phyloP scores from a whole-genome alignment of 2,113 vertebrate species.

The Drymodes brunneopygia region DNA sequence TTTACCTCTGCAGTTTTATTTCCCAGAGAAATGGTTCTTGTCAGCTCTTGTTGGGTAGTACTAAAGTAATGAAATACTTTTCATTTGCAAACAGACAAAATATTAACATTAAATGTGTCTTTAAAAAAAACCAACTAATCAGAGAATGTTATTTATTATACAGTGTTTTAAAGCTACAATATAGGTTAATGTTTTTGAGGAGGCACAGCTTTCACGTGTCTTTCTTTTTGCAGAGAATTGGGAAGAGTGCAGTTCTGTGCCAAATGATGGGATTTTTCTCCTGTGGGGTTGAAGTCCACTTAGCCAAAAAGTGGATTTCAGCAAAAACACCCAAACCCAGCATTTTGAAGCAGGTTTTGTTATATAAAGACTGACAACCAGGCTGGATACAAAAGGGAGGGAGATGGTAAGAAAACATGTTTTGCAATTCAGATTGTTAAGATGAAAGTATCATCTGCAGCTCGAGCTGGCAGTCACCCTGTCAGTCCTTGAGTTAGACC shows the following conservation, averaged over 20 bases:
- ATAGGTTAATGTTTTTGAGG: not conserved
- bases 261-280: not conserved
- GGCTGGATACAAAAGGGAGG: not conserved
- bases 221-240: not conserved
- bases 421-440: constrained; percentile 40
- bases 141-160: not conserved
- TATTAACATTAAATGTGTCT: not conserved
- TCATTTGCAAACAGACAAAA: not conserved
- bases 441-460: constrained; percentile 15
- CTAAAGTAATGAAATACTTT: not conserved
- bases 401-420: not conserved
- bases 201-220: not conserved
- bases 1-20: constrained; percentile 2
- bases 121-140: not conserved
- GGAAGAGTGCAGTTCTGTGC: not conserved
- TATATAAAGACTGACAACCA: constrained; percentile 1
- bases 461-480: not conserved
- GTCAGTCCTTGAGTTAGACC: not conserved
- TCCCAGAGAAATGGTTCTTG: not conserved
- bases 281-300: not conserved
- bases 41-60: not conserved
- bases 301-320: not conserved
- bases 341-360: not conserved
- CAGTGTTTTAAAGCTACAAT: not conserved
- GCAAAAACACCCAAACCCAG: not conserved